Conservation (phyloP, 2,113 vertebrate genomes). For the Lagenorhynchus albirostris region DNA sequence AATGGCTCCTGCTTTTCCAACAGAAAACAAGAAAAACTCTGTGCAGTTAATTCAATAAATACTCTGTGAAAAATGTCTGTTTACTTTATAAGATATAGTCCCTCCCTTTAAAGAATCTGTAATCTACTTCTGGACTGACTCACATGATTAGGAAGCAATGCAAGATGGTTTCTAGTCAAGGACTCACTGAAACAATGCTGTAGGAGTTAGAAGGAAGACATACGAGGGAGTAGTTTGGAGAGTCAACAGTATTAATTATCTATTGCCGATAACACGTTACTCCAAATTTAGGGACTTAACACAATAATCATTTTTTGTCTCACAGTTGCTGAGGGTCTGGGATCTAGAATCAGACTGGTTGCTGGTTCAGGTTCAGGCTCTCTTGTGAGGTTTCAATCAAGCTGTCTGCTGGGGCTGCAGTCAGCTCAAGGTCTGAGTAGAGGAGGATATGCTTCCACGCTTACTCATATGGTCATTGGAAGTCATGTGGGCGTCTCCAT, state of each 20-base stretch:
- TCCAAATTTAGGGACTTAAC: not conserved
- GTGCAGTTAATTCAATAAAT: not conserved
- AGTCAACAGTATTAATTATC: not conserved
- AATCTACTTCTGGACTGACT: not conserved
- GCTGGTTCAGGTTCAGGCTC: not conserved
- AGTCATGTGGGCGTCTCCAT: not conserved
- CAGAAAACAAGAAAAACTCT: not conserved
- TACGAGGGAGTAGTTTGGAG: not conserved
- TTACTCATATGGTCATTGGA: rapidly evolving
- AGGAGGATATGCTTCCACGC: rapidly evolving
- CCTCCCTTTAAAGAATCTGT: not conserved
- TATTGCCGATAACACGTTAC: not conserved
- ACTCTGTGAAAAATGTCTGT: not conserved
- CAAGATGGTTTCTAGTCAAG: not conserved
- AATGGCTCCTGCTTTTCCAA: not conserved
- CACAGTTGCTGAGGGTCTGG: not conserved
- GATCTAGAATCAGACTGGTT: not conserved
- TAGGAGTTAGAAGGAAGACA: not conserved
- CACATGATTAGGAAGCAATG: not conserved
- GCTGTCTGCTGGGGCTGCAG: not conserved
- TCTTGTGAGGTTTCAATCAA: not conserved
- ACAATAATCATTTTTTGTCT: not conserved
- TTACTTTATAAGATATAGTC: not conserved
- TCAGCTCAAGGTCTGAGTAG: not conserved
- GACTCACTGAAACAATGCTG: not conserved